These are phyloP conservation scores for Phasianus colchicus DNA, from an alignment of 2,113 vertebrate genomes.

Conservation along the genomic window DNA sequence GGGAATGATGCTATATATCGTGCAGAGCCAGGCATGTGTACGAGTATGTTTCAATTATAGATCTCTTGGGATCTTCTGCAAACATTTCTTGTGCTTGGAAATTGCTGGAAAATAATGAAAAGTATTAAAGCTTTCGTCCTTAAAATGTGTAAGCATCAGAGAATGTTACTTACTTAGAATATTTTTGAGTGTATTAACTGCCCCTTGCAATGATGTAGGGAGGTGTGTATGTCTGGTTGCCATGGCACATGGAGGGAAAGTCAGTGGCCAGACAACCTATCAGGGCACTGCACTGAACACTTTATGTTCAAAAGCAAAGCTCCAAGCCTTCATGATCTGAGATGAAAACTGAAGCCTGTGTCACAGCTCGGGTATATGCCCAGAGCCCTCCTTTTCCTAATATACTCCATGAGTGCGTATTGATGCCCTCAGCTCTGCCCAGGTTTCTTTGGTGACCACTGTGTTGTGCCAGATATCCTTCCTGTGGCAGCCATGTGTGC, in stretches of 20 bases:
- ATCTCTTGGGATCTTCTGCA: background rate
- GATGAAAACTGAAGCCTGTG: background rate
- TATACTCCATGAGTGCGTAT: background rate
- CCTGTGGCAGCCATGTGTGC: background rate
- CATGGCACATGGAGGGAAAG: background rate
- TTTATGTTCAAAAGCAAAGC: background rate
- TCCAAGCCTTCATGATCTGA: accelerated
- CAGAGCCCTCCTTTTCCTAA: background rate
- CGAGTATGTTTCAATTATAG: background rate
- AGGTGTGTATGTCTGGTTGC: background rate
- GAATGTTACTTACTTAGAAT: background rate
- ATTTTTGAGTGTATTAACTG: background rate
- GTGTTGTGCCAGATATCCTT: background rate
- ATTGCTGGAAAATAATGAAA: background rate
- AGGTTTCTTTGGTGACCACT: background rate
- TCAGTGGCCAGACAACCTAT: background rate
- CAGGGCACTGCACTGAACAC: background rate
- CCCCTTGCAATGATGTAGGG: background rate
- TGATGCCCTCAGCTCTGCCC: background rate
- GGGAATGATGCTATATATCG: background rate
- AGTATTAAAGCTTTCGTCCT: background rate
- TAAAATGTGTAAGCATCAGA: background rate
- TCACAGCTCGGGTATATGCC: accelerated
- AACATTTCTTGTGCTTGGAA: background rate
- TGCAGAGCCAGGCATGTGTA: background rate